Base-by-base conservation (phyloP, 2,797 vertebrate species). In the Capromys pilorides region DNA sequence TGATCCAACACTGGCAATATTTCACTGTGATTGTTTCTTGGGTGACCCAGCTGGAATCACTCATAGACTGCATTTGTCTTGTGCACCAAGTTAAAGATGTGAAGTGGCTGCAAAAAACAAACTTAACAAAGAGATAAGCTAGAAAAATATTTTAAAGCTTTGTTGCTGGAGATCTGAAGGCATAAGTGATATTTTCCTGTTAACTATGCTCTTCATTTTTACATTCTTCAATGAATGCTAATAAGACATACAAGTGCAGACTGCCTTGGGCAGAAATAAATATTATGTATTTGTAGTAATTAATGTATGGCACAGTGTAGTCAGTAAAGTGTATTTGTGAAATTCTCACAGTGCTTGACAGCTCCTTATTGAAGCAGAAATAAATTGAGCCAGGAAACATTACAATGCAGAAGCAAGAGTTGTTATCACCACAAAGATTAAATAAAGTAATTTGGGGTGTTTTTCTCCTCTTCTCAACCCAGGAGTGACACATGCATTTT, bases 291-390 rank as follows among this genome's bases (percentile, higher is more conserved):
- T 97, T 94, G 80, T 64, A 93, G 92, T 96, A 93, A 95, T 97
- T 97, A 96, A 93, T 94, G 96, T 95, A 96, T 94, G 94, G 94
- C 90, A 88, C 95, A 93, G 39, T 71, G 26, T 83, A 95, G 92
- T 88, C 94, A 88, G 93, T 69, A 21, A 66, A 95, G 85, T 75
- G 88, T 94, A 96, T 97, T 73, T 93, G 81, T 82, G 93, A 90
- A 92, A 92, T 92, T 49, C 82, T 82, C 73, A 69, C 95, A 93
- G 77, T 93, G 49, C 86, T 79, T 94, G 96, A 86, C 95, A 96
- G 57, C 26, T 91, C 94, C 91, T 90, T 24, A 88, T 94, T 91
- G 92, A 90, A 95, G 71, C n/a, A 93, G 94, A 94, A 88, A 90
- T 94, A 91, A 95, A 97, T 97, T 90, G 90, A 77, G 86, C 94